A percentile compares a stretch with the other conserved stretches of the same genome.
phyloP scores from a whole-genome alignment of 2,888 invertebrate species.

The Phoronis australis region DNA sequence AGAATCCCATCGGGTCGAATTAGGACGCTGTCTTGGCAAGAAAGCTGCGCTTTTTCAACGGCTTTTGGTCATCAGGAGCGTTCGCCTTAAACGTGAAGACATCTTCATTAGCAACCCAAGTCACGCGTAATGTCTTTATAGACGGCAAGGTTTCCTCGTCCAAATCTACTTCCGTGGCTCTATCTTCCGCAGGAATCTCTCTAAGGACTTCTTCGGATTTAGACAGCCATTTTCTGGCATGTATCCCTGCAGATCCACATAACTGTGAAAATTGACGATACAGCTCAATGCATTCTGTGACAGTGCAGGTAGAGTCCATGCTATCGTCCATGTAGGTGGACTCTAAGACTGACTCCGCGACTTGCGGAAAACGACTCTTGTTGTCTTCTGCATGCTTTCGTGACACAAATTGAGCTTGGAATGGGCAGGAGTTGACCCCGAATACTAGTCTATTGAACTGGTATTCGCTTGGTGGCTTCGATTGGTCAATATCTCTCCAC shows the following conservation, averaged over 20 bases:
- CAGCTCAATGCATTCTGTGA: neutral
- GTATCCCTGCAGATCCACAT: constrained; percentile 3
- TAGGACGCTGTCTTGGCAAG: constrained; percentile 12
- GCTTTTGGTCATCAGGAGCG: neutral
- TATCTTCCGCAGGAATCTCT: constrained; percentile 2
- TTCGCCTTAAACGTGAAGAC: too few species aligned
- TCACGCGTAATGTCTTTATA: too few species aligned
- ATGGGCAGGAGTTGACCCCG: constrained; percentile 5
- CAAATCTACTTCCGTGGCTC: neutral
- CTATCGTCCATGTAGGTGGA: constrained; percentile 8
- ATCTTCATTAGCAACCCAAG: too few species aligned
- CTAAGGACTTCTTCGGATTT: constrained; percentile 1
- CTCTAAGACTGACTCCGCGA: constrained; percentile 7
- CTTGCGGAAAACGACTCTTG: neutral
- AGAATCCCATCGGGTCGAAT: constrained; percentile 20
- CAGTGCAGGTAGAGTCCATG: too few species aligned
- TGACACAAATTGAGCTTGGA: constrained; percentile 5
- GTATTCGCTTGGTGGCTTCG: constrained; percentile 3
- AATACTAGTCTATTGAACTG: constrained; percentile 9
- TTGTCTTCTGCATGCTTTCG: constrained; percentile 6
- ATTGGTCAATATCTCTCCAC: constrained; percentile 3
- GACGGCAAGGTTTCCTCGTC: constrained; percentile 4
- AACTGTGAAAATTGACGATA: constrained; percentile 6
- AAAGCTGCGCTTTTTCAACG: constrained; percentile 21
- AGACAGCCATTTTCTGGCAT: constrained; percentile 5